A percentile compares a stretch with the other conserved stretches of the same genome.
Conservation (phyloP, 2,888 invertebrate species). For the Tenthredo scrophulariae region DNA sequence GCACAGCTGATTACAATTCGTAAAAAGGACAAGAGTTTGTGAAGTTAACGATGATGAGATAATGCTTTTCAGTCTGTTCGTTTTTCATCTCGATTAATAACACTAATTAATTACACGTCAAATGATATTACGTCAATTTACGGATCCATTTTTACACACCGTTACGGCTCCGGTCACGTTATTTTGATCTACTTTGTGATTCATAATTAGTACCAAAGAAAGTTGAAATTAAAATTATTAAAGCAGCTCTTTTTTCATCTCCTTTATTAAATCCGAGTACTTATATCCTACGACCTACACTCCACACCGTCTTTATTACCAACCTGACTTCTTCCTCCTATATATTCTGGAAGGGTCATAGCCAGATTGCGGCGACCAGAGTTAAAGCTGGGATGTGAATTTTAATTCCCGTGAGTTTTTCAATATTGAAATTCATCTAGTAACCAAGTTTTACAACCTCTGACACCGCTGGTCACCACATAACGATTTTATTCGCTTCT, state of each 20-base stretch:
- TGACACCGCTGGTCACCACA: background rate
- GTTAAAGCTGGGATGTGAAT: background rate
- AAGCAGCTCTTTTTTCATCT: background rate
- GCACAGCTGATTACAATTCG: constrained; percentile 8
- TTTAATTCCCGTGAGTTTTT: background rate
- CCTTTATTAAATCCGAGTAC: background rate
- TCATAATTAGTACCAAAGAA: constrained; percentile 10
- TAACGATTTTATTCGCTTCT: constrained; percentile 38
- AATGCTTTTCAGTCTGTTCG: background rate
- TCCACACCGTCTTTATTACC: background rate
- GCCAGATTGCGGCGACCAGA: constrained; percentile 2
- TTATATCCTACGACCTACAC: background rate
- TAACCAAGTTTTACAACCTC: background rate
- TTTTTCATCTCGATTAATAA: constrained; percentile 38
- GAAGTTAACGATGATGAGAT: constrained; percentile 36
- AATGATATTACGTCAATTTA: constrained; percentile 2
- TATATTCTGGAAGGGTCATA: no score
- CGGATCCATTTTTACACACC: background rate
- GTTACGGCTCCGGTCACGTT: background rate
- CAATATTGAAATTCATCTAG: constrained; percentile 19
- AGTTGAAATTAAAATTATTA: constrained; percentile 3
- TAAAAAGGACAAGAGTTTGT: background rate
- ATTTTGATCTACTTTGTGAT: background rate
- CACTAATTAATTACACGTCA: constrained; percentile 37
- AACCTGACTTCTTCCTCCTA: background rate